Evolutionary conservation across 2,888 invertebrate genomes (phyloP), one percentile per base, ranked within the genome.

Genomic region (Rosalia funebris): DNA sequence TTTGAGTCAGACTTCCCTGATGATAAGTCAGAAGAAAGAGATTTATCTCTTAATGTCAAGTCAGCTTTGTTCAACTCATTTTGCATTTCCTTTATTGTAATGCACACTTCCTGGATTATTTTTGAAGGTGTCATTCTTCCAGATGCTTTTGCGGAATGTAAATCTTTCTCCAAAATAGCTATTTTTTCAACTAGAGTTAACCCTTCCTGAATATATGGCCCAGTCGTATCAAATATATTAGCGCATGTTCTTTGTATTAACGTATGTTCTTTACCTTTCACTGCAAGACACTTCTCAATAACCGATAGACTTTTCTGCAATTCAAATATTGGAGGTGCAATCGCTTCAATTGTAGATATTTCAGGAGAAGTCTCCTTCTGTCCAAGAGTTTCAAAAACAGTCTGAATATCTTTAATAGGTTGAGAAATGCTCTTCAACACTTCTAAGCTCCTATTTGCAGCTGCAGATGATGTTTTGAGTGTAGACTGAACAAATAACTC

Each of bases 211-310:
- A 90, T 79, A 63, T 87, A 83, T 42, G 82, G 79, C 1, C 87
- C 85, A 57, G 87, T 85, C 16, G 83, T 86, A 69, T 88, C 87
- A 56, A 90, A 82, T 60, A 90, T 85, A 68, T 87, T 87, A 10
- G 87, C 84, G 75, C 90, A 89, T 0, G 90, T 89, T 73, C 86
- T 85, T 73, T 89, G 89, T 1, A 90, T 88, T 5, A 90, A 79
- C 0, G 90, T 89, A 54, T 86, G 87, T 9, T 86, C 88, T 32
- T 86, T 86, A 67, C 87, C 87, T 77, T 89, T 88, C 66, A 89
- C 84, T 70, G 88, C 88, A 32, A 89, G 85, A 72, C 90, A 89
- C 75, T 88, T 88, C 76, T 90, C 87, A 32, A 90, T 85, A 1
- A 89, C 85, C 12, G 86, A 85, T 2, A 91, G 75, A 16, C 88